Evolutionary conservation across 1,140 invertebrate genomes (phyloP), one percentile per base, ranked within the genome.

Genomic region (Bombus huntii): DNA sequence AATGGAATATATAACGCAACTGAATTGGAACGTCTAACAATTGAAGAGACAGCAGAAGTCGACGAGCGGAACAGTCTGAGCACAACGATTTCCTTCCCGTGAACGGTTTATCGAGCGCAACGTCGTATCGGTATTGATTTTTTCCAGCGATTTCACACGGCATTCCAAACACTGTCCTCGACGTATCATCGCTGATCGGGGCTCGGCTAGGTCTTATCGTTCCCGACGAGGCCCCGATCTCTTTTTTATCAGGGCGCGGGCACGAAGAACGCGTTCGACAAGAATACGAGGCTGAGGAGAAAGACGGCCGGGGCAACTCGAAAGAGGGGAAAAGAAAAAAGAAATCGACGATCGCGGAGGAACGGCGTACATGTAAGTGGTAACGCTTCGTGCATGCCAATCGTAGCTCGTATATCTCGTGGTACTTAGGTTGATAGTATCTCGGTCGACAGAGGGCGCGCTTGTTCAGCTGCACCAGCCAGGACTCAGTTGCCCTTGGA

Each of bases 371-470:
- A 89, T 86, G 90, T 91, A 92, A 92, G 91, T 90, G 90, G 89
- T 86, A 92, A 91, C 88, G 90, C 78, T 89, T 84, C 80, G 91
- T 91, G 91, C 91, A 92, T 92, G 91, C 91, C 91, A 92, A 92
- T 92, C 91, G 91, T 92, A 88, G 88, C 87, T 73, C 89, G 91
- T 92, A 92, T 92, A 92, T 92, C 91, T 92, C 87, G 42, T 79
- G 81, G 88, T 90, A 91, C 83, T 89, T 85, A 88, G 80, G 75
- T 89, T 75, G 91, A 92, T 92, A 86, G 90, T 91, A 92, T 92
- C 91, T 92, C 80, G 73, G 83, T 73, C 83, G 90, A 77, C 88
- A 87, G 87, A 88, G 88, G 78, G 87, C 81, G 87, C 77, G 81
- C 83, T 85, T 89, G 85, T 85, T 85, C 87, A 72, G 75, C 74